Conservation (phyloP, 2,797 vertebrate species). For the Sparus aurata region DNA sequence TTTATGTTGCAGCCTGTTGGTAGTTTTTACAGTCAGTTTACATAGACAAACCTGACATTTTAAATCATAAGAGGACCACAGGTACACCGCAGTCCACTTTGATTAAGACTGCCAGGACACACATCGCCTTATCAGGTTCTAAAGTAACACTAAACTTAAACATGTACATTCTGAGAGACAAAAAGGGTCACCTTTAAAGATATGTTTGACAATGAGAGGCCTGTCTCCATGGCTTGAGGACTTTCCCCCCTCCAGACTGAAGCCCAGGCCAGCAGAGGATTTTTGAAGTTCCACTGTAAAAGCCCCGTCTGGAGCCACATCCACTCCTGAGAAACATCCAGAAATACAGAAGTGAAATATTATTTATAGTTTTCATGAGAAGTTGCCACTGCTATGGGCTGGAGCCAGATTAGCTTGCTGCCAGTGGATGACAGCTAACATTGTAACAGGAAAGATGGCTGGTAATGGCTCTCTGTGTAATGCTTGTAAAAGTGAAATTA, state of each 20-base stretch:
- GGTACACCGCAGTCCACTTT: not conserved
- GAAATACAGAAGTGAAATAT: not conserved
- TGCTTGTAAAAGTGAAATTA: not conserved
- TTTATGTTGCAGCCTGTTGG: not conserved
- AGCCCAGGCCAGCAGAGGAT: constrained; percentile 92
- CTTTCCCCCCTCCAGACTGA: constrained; percentile 93
- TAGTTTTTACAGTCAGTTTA: too few relatives aligned
- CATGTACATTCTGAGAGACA: not conserved
- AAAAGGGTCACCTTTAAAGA: constrained; percentile 90
- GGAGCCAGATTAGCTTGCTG: not conserved
- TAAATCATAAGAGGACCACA: not conserved
- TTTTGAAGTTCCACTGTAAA: constrained; percentile 91
- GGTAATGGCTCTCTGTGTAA: not conserved
- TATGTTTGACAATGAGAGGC: constrained; percentile 90
- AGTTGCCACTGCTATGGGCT: not conserved
- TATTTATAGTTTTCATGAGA: not conserved
- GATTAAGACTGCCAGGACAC: not conserved
- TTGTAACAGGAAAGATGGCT: not conserved
- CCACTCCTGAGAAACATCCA: constrained; percentile 75
- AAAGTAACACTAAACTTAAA: not conserved
- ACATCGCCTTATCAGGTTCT: not conserved
- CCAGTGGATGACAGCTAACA: not conserved
- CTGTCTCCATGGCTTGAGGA: constrained; percentile 89
- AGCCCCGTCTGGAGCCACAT: constrained; percentile 80
- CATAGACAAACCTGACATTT: not conserved